These are phyloP conservation scores for Eumerus sabulonum DNA, from an alignment of 2,888 invertebrate genomes.

Conservation along the genomic window DNA sequence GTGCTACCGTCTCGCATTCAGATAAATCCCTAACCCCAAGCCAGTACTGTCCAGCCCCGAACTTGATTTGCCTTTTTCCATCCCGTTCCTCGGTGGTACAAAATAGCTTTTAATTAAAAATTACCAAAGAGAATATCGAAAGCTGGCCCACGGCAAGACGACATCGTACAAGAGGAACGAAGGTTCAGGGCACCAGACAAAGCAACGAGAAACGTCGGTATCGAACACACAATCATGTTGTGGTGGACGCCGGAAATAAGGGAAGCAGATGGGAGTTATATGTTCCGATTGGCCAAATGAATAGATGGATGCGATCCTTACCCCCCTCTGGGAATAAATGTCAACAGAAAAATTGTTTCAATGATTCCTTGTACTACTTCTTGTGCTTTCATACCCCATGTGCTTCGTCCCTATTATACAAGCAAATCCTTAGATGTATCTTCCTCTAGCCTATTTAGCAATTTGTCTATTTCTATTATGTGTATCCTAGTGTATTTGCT, in stretches of 20 bases:
- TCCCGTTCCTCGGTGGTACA: conserved; percentile 41
- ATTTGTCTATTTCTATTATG: background rate
- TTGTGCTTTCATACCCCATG: conserved; percentile 51
- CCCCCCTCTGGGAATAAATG: conserved; percentile 62
- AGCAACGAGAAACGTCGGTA: conserved; percentile 1
- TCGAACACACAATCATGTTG: conserved; percentile 1
- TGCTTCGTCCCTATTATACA: too few relatives aligned
- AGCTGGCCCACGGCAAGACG: conserved; percentile 6
- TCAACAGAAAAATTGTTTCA: conserved; percentile 69
- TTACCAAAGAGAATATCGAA: conserved; percentile 57
- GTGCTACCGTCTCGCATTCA: conserved; percentile 37
- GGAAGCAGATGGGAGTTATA: conserved; percentile 55
- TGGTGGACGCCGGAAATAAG: conserved; percentile 33
- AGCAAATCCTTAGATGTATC: conserved; percentile 3
- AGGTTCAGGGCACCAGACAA: conserved; percentile 47
- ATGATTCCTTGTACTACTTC: conserved; percentile 53
- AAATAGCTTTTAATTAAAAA: conserved; percentile 68
- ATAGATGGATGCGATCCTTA: conserved; percentile 39
- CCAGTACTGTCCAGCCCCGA: background rate
- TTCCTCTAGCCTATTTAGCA: too few relatives aligned
- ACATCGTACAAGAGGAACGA: conserved; percentile 45
- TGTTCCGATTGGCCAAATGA: conserved; percentile 63
- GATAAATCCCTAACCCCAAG: conserved; percentile 28
- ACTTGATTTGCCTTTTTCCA: background rate
- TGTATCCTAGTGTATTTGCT: conserved; percentile 54